A percentile compares a stretch with the other conserved stretches of the same genome.
phyloP scores from a whole-genome alignment of 2,888 invertebrate genomes.

The Xestia rhomboidea region DNA sequence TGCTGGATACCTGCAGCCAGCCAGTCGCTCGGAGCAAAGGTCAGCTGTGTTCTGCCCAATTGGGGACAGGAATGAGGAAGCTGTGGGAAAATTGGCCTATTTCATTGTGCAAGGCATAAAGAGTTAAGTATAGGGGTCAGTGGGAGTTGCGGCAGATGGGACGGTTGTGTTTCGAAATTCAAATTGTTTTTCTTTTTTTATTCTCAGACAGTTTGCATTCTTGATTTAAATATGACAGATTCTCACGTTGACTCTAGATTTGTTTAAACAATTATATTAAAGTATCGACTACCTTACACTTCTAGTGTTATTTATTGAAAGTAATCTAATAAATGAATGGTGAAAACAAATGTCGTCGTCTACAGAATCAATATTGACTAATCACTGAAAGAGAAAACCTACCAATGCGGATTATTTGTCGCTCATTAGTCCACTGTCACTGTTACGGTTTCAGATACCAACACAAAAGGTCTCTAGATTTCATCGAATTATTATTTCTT shows the following conservation, averaged over 20 bases:
- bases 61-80: conserved; percentile 53
- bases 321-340: background rate
- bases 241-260: background rate
- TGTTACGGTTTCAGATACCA: conserved; percentile 42
- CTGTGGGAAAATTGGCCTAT: conserved; percentile 40
- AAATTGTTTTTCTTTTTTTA: background rate
- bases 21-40: conserved; percentile 64
- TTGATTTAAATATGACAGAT: background rate
- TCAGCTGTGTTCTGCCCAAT: conserved; percentile 63
- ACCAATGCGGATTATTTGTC: conserved; percentile 51
- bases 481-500: conserved; percentile 36
- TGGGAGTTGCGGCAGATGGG: conserved; percentile 17
- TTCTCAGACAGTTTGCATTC: background rate
- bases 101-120: conserved; percentile 26
- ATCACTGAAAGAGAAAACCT: conserved; percentile 44
- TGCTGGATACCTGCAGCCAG: conserved; percentile 53
- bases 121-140: conserved; percentile 44
- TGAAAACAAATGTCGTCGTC: conserved; percentile 21
- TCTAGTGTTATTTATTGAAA: background rate
- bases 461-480: conserved; percentile 23
- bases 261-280: background rate
- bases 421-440: conserved; percentile 40
- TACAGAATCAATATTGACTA: conserved; percentile 17
- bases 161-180: background rate
- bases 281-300: background rate